Evolutionary conservation across 2,888 invertebrate species (phyloP).

Genomic region (Diaperis boleti): DNA sequence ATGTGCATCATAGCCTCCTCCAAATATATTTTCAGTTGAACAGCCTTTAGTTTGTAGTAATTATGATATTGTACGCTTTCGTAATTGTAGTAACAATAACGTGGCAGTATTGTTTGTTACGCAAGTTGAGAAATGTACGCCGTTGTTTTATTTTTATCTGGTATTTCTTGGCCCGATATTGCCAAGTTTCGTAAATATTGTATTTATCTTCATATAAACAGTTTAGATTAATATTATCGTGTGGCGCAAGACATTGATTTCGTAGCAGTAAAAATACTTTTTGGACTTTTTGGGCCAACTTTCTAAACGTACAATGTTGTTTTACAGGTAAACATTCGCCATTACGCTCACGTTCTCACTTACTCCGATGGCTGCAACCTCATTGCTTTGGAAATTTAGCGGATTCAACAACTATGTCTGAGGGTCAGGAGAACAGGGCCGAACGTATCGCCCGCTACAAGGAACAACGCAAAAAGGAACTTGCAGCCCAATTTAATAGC

Average conservation of each 20-base stretch:
- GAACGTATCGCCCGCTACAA: slow-evolving; percentile 80
- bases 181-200: slow-evolving; percentile 28
- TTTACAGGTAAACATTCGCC: slow-evolving; percentile 44
- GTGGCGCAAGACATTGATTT: not conserved
- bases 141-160: slow-evolving; percentile 26
- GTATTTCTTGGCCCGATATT: slow-evolving; percentile 22
- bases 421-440: slow-evolving; percentile 67
- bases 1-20: too few relatives aligned
- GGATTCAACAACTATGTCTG: slow-evolving; percentile 55
- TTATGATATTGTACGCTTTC: too few relatives aligned
- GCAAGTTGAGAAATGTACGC: slow-evolving; percentile 21
- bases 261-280: not conserved
- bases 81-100: too few relatives aligned
- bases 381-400: slow-evolving; percentile 47
- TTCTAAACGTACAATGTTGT: slow-evolving; percentile 37
- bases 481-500: slow-evolving; percentile 69
- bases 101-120: too few relatives aligned
- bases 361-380: slow-evolving; percentile 57
- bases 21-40: too few relatives aligned
- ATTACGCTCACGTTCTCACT: slow-evolving; percentile 51
- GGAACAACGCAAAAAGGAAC: slow-evolving; percentile 78
- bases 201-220: slow-evolving; percentile 19
- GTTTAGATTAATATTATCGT: not conserved
- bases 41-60: too few relatives aligned
- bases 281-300: slow-evolving; percentile 3